Evolutionary conservation across 1,140 invertebrate genomes (phyloP).

Genomic region (Drosophila nigrodunni): DNA sequence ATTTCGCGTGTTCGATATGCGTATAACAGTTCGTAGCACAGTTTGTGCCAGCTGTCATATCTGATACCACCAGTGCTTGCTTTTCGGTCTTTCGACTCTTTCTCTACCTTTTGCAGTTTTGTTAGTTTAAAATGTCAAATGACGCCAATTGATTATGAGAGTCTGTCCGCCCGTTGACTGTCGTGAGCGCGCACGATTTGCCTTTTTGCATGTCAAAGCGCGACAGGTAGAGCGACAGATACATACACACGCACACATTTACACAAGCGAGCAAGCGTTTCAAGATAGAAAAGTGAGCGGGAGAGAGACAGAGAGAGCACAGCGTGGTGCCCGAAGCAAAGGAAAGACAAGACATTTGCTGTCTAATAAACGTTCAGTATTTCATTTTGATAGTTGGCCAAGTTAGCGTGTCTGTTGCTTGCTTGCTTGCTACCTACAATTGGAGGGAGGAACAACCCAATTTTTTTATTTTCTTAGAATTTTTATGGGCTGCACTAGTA

Average conservation of each 20-base stretch:
- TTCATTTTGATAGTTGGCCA: conserved; percentile 63
- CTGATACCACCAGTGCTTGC: conserved; percentile 28
- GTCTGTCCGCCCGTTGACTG: conserved; percentile 33
- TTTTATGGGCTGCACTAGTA: conserved; percentile 29
- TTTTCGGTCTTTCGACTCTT: conserved; percentile 1
- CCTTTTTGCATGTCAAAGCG: conserved; percentile 76
- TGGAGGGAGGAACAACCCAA: conserved; percentile 52
- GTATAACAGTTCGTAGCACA: conserved; percentile 70
- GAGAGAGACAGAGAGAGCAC: neutral
- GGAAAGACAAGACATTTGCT: conserved; percentile 73
- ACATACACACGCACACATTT: conserved; percentile 14
- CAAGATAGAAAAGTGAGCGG: neutral
- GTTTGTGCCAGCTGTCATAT: conserved; percentile 66
- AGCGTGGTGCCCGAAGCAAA: conserved; percentile 18
- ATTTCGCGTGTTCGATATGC: conserved; percentile 57
- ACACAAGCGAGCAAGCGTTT: too few species aligned
- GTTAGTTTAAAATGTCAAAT: conserved; percentile 81
- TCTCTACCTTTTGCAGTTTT: conserved; percentile 19
- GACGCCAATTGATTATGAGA: conserved; percentile 83
- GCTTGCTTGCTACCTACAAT: conserved; percentile 48
- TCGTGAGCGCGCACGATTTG: conserved; percentile 55
- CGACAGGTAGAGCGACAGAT: conserved; percentile 70
- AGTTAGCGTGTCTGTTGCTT: conserved; percentile 62
- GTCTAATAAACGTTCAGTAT: conserved; percentile 77
- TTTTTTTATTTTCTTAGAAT: conserved; percentile 36